Base-by-base conservation (phyloP, 2,113 vertebrate genomes). In the Poecile atricapillus region DNA sequence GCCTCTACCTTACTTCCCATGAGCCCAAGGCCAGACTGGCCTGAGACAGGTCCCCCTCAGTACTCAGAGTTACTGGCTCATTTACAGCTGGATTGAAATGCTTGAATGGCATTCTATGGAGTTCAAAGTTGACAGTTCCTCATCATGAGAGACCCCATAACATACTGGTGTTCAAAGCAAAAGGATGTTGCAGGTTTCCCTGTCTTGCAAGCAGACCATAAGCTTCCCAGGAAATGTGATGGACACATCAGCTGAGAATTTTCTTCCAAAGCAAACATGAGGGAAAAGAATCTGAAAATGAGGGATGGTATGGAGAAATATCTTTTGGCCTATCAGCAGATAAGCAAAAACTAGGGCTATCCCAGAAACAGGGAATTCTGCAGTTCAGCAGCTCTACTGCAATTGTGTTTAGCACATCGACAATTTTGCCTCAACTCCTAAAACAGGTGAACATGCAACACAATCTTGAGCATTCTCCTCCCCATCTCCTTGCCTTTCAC, bases 71-170 rank as follows among this genome's bases (percentile, higher is more conserved):
- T 68, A n/a, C 58, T 63, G 21, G 10, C 21, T 70, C 30, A 25
- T 67, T 85, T 67, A 37, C 64, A 79, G 44, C 14, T 55, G 35
- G 11, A 53, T 76, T 20, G 50, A 89, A 90, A 46, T 43, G 11
- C 19, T n/a, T 83, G 59, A 81, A 75, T 30, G 7, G 16, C 69
- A 92, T 50, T 28, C 46, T 59, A 1, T 13, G 13, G 47, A 43
- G 8, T 59, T 80, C 50, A 86, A 43, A n/a, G 27, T 15, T 1
- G 18, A 25, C 35, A 53, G 10, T 47, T 87, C 24, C 24, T 77
- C 27, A 70, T 83, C 16, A 44, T 0, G 0, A 55, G 8, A 90
- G 30, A 83, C 8, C 7, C 27, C 30, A 25, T 9, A n/a, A 20
- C 28, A 55, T 47, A 23, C 3, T 0, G 3, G 15, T 67, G 35